Evolutionary conservation across 2,888 invertebrate genomes (phyloP).

Genomic region (Hypomecis atomaria): DNA sequence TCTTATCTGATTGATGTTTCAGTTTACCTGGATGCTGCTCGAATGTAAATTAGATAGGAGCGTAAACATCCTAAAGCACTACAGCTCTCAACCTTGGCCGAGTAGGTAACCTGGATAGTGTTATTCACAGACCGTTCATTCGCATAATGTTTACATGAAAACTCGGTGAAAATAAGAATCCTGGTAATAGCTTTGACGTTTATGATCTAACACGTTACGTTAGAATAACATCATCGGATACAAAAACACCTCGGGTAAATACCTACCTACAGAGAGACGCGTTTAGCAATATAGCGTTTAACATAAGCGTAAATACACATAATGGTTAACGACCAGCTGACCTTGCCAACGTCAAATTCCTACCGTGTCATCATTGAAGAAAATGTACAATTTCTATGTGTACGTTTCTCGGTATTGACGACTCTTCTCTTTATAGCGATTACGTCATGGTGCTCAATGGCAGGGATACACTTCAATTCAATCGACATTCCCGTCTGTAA

Average conservation of each 20-base stretch:
- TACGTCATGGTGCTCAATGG: constrained; percentile 62
- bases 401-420: constrained; percentile 7
- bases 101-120: constrained; percentile 61
- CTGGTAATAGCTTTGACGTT: constrained; percentile 41
- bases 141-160: constrained; percentile 66
- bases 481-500: constrained; percentile 32
- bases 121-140: constrained; percentile 55
- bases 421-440: constrained; percentile 50
- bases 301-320: constrained; percentile 27
- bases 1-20: constrained; percentile 52
- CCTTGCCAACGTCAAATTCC: constrained; percentile 43
- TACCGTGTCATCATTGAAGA: constrained; percentile 20
- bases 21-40: constrained; percentile 41
- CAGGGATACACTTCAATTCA: constrained; percentile 45
- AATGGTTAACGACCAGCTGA: constrained; percentile 44
- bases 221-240: constrained; percentile 27
- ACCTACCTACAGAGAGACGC: constrained; percentile 8
- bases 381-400: constrained; percentile 28
- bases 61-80: constrained; percentile 57
- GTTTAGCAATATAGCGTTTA: constrained; percentile 23
- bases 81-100: constrained; percentile 70
- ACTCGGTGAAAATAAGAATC: constrained; percentile 47
- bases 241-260: constrained; percentile 18
- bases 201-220: constrained; percentile 43
- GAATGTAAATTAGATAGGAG: constrained; percentile 52